Conservation (phyloP, 2,888 invertebrate species). For the Cephalotes varians region DNA sequence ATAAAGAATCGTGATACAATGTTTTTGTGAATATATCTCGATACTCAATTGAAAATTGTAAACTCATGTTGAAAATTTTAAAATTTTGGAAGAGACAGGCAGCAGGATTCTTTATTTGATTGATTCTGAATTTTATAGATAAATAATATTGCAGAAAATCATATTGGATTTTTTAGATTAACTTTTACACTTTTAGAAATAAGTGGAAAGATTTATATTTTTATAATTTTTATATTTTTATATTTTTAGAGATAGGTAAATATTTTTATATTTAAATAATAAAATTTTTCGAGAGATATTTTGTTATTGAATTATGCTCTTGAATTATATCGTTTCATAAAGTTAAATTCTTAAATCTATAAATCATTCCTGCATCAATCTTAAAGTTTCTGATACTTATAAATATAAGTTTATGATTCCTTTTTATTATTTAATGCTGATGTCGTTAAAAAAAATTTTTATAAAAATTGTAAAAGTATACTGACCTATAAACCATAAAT, state of each 20-base stretch:
- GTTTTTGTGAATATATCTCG: background rate
- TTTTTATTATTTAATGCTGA: background rate
- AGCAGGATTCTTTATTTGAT: background rate
- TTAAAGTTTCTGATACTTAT: constrained; percentile 2
- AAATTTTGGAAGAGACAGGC: background rate
- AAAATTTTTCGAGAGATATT: background rate
- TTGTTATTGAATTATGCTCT: background rate
- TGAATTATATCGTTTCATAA: background rate
- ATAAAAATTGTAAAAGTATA: background rate
- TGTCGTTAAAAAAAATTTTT: background rate
- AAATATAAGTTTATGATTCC: background rate
- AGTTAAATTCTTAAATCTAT: background rate
- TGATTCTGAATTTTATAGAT: background rate
- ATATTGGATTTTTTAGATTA: background rate
- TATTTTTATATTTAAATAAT: background rate
- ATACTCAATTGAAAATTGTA: background rate
- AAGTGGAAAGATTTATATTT: background rate
- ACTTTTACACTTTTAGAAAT: background rate
- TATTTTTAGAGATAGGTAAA: background rate
- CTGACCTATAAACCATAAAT: background rate
- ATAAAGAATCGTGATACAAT: background rate
- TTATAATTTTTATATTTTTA: background rate
- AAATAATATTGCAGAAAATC: background rate
- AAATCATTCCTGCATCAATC: background rate
- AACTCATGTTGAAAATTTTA: background rate